Base-by-base conservation (phyloP, 2,113 vertebrate species). In the Urocolius indicus region DNA sequence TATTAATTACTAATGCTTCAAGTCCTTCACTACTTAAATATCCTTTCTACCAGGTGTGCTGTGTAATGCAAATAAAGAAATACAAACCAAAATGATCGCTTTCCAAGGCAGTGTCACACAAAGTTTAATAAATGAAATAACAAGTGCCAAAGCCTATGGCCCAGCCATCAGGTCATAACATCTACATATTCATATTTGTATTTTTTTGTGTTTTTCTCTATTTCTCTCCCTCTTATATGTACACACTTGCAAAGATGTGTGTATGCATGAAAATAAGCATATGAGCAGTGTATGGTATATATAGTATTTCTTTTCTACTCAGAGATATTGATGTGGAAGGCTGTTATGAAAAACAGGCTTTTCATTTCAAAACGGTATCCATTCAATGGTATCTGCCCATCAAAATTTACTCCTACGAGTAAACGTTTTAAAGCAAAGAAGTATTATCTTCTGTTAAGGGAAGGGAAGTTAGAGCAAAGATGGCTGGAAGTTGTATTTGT, bases 1-100 rank as follows among this genome's bases (percentile, higher is more conserved):
- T 98, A 98, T 98, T 98, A 98, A 98, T 98, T 98, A 97, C 98
- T 98, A 97, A 98, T 98, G 97, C 97, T 95, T 90, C 95, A 97
- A 98, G 97, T 98, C 98, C 98, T 98, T 98, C 95, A 97, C 93
- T 96, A 93, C 98, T 98, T 90, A 94, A 95, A 97, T 96, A 96
- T 94, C 92, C 89, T 94, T 97, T 93, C 82, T 93, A 90, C 89
- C 97, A 96, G 97, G 97, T 98, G 95, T 93, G 97, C 92, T 96
- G 89, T 94, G 91, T 95, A 97, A 96, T 91, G 94, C 96, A 97
- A 98, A 98, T 97, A 98, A 95, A 96, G 95, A 97, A 97, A 97
- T 71, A 95, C 49, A 95, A 96, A 89, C 90, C 87, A 93, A 96
- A 96, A 91, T 76, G 68, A 91, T 91, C 4, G 2, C 65, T 93